Conservation (phyloP, 2,797 vertebrate genomes). For the Enteromius thamalakanensis region DNA sequence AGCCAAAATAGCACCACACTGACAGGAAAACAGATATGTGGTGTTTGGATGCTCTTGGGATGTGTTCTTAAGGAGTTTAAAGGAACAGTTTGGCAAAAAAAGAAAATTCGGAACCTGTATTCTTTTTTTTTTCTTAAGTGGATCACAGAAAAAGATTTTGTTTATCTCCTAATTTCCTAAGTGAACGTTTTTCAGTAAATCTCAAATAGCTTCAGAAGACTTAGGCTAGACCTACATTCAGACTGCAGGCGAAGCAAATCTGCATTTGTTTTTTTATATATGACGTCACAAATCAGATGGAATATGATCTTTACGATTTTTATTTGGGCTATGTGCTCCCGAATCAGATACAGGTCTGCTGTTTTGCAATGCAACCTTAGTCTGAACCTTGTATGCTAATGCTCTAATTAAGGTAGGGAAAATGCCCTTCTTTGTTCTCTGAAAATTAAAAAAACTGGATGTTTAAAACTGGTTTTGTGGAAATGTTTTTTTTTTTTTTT, state of each 20-base stretch:
- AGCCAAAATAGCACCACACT: conserved; percentile 66
- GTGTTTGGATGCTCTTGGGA: background rate
- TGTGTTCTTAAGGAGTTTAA: background rate
- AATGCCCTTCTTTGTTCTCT: too few species aligned
- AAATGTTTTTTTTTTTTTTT: too few species aligned
- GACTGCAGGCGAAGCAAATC: background rate
- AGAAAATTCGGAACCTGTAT: background rate
- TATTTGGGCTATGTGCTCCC: too few species aligned
- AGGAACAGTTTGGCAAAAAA: background rate
- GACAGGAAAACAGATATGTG: conserved; percentile 50
- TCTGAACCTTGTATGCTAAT: too few species aligned
- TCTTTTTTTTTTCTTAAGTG: background rate
- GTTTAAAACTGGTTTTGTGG: too few species aligned
- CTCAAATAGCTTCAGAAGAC: background rate
- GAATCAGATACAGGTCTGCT: too few species aligned
- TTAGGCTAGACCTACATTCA: background rate
- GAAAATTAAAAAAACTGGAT: too few species aligned
- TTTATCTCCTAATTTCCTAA: background rate
- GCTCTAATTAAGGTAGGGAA: too few species aligned
- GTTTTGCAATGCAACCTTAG: too few species aligned
- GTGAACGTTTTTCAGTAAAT: background rate
- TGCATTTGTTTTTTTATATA: background rate
- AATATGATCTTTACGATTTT: too few species aligned
- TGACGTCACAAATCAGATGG: background rate
- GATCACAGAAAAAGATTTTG: background rate